A percentile compares a stretch with the other conserved stretches of the same genome.
Evolutionary conservation across 2,113 vertebrate genomes (phyloP).

Genomic region (western clawed frog (Xenopus tropicalis)): UCB_Xtro_10.0 CM004443.2:65705501-65706000

Average conservation of each 20-base stretch:
- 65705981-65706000: slow-evolving; percentile 41
- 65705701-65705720: not conserved
- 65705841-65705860: not conserved
- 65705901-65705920: slow-evolving; percentile 10
- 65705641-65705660: not conserved
- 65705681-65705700: not conserved
- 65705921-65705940: slow-evolving; percentile 28
- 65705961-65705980: slow-evolving; percentile 36
- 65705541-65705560: not conserved
- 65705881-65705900: slow-evolving; percentile 10
- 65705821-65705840: not conserved
- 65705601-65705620: slow-evolving; percentile 18
- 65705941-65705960: slow-evolving; percentile 34
- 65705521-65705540: not conserved
- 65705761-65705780: not conserved
- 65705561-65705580: not conserved
- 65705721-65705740: not conserved
- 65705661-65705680: not conserved
- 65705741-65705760: slow-evolving; percentile 5
- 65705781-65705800: not conserved
- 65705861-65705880: not conserved
- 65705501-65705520: too few relatives aligned
- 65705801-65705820: not conserved
- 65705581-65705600: slow-evolving; percentile 1
- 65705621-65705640: not conserved